Evolutionary conservation across 2,797 vertebrate species (phyloP).

Genomic region (Limosa lapponica): DNA sequence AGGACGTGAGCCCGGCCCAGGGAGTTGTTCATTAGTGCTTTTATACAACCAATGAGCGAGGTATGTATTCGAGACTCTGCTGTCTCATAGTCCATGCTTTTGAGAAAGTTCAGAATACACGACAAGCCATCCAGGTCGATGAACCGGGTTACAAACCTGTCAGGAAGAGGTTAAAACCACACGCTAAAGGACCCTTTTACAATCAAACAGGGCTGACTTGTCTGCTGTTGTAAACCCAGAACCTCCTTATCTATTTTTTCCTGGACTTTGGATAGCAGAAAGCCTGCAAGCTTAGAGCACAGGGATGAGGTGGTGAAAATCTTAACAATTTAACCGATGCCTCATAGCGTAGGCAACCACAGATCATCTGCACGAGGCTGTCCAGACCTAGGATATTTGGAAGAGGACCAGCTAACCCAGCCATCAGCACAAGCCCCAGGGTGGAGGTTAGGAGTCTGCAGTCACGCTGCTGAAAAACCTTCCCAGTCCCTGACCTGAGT

Average conservation of each 20-base stretch:
- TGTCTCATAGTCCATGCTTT: constrained; percentile 98
- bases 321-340: background rate
- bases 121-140: constrained; percentile 97
- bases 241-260: background rate
- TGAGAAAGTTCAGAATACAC: constrained; percentile 96
- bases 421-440: accelerated
- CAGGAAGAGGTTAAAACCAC: background rate
- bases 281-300: background rate
- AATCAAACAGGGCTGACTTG: background rate
- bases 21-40: constrained; percentile 99
- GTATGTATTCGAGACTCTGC: constrained; percentile 98
- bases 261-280: background rate
- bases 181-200: background rate
- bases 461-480: background rate
- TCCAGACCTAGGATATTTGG: background rate
- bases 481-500: background rate
- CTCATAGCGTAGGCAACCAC: background rate
- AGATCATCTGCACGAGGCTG: background rate
- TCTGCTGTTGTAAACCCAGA: background rate
- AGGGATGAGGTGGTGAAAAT: background rate
- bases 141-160: constrained; percentile 97
- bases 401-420: background rate
- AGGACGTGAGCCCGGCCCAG: constrained; percentile 96
- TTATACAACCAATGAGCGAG: constrained; percentile 98
- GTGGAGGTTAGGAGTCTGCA: background rate